A percentile compares a stretch with the other conserved stretches of the same genome.
phyloP scores from a whole-genome alignment of 30 jellyfish, hydroid and myxozoan genomes.

The Sanderia malayensis region DNA sequence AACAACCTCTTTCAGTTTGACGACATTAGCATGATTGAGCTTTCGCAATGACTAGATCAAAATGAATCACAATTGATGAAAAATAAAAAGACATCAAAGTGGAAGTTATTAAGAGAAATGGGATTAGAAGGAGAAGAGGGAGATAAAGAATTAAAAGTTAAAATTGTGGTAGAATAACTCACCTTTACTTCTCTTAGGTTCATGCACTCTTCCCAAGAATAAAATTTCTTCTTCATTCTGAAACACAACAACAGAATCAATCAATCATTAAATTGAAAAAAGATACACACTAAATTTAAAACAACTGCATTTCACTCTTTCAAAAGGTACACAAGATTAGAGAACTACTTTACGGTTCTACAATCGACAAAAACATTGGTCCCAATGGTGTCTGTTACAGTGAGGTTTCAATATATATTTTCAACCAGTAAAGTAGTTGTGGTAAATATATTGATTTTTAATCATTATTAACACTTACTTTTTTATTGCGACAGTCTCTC shows the following conservation, averaged over 20 bases:
- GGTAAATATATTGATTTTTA: background rate
- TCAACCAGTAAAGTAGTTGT: too few species aligned
- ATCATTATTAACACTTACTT: too few species aligned
- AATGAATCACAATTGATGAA: too few species aligned
- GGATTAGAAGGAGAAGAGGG: too few species aligned
- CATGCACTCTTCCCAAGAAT: slow-evolving; percentile 99
- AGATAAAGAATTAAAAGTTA: too few species aligned
- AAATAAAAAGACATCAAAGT: too few species aligned
- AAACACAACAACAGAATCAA: too few species aligned
- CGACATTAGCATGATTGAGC: slow-evolving; percentile 83
- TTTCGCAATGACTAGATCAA: slow-evolving; percentile 78
- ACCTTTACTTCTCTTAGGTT: slow-evolving; percentile 96
- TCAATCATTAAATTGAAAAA: too few species aligned
- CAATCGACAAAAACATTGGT: too few species aligned
- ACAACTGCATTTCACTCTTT: background rate
- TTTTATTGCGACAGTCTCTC: slow-evolving; percentile 95
- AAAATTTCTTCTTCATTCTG: slow-evolving; percentile 94
- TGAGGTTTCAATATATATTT: background rate
- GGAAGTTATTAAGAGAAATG: too few species aligned
- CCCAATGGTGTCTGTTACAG: too few species aligned
- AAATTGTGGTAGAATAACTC: too few species aligned
- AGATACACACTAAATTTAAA: background rate
- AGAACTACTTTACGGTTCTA: background rate
- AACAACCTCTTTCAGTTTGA: slow-evolving; percentile 86
- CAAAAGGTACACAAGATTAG: background rate